These are phyloP conservation scores for Thermophis baileyi DNA, from an alignment of 2,113 vertebrate genomes.

Conservation along the genomic window DNA sequence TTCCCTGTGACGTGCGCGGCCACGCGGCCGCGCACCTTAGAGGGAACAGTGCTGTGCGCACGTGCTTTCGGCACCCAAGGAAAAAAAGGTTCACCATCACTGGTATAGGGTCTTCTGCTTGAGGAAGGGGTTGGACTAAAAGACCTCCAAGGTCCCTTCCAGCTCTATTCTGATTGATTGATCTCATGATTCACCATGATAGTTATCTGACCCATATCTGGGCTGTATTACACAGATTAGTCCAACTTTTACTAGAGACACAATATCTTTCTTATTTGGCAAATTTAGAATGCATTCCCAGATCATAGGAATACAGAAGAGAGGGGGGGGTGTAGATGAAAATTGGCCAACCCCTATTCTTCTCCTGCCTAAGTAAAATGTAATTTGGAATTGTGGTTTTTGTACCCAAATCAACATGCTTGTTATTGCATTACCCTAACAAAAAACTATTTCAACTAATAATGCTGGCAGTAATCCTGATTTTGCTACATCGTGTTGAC, in stretches of 20 bases:
- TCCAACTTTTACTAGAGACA: neutral
- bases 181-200: neutral
- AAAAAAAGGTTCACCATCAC: too few species aligned
- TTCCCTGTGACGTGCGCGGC: too few species aligned
- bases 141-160: neutral
- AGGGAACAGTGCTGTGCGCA: too few species aligned
- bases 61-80: too few species aligned
- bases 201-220: neutral
- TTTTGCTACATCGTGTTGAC: neutral
- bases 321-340: neutral
- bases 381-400: neutral
- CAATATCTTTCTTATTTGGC: neutral
- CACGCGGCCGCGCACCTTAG: too few species aligned
- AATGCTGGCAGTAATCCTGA: neutral
- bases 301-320: neutral
- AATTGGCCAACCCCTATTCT: neutral
- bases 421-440: neutral
- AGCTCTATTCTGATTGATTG: neutral
- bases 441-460: neutral
- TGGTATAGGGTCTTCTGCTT: neutral
- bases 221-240: neutral
- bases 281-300: neutral
- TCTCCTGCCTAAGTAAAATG: neutral
- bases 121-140: neutral
- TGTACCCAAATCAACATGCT: neutral